Evolutionary conservation across 2,888 invertebrate species (phyloP), one percentile per base, ranked within the genome.

Genomic region (Pheosia tremula): DNA sequence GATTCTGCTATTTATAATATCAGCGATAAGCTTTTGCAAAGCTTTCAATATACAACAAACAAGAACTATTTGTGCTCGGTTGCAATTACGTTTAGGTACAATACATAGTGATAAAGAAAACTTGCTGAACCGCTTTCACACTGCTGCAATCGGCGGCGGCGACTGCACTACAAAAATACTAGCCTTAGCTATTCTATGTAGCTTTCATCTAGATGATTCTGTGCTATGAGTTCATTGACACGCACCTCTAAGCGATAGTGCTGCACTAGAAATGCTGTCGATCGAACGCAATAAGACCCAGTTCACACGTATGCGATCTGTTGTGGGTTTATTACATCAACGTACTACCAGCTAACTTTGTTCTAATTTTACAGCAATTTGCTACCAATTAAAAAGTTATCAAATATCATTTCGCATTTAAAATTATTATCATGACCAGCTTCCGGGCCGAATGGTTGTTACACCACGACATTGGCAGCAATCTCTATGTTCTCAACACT

Each of bases 401-500:
- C 11, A 53, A 53, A 6, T 53, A 11, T 8, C 3, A 39, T 13
- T 13, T 39, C 13, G 39, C 4, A 39, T 55, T 24, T 4, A 39
- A n/a, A 55, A 39, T 4, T 55, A 39, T 39, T n/a, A 8, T 13
- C 13, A 55, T 5, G 38, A 55, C 39, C 13, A 55, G 3, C 39
- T 55, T 39, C 71, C 67, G 60, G 67, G 70, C 63, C 63, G 66
- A 74, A 65, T 76, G 65, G 60, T 58, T 55, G 74, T 82, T 80
- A 80, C 83, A 85, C 81, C 85, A 86, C 80, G 79, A 79, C 68
- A 75, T 77, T 41, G 56, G 67, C 75, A 72, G 83, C 80, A 84
- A 84, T 87, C 85, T 83, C 78, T 83, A 80, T 84, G 70, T 76
- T 75, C 79, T 74, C 71, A 80, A 71, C 84, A 83, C 82, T 81